These are phyloP conservation scores for Ivindomyrus marchei DNA, from an alignment of 2,113 vertebrate species.

Conservation along the genomic window DNA sequence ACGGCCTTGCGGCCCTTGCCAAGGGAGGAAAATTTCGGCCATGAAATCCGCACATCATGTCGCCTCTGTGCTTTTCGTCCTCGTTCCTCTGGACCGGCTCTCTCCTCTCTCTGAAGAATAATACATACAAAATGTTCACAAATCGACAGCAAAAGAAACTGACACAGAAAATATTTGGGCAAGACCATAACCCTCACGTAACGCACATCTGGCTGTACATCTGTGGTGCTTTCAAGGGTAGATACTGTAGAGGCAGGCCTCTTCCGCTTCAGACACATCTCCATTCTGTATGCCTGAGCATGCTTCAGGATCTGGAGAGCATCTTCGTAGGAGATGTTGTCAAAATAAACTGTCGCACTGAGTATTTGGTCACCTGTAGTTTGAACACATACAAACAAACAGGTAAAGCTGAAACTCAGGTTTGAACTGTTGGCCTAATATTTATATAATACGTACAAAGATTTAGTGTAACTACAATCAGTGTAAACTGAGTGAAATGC, in stretches of 20 bases:
- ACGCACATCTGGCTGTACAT: slow-evolving; percentile 42
- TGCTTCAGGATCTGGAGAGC: slow-evolving; percentile 90
- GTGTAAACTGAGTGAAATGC: background rate
- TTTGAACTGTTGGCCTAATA: background rate
- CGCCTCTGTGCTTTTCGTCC: slow-evolving; percentile 55
- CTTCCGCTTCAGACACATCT: slow-evolving; percentile 78
- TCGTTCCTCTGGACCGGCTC: slow-evolving; percentile 45
- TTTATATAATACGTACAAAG: background rate
- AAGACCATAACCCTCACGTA: slow-evolving; percentile 44
- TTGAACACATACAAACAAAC: slow-evolving; percentile 23
- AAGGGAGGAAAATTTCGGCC: slow-evolving; percentile 68
- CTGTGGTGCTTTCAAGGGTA: slow-evolving; percentile 46
- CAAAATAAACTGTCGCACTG: slow-evolving; percentile 90
- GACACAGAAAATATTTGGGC: background rate
- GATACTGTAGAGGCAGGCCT: slow-evolving; percentile 43
- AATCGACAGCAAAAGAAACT: background rate
- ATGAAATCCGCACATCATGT: slow-evolving; percentile 61
- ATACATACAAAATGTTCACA: slow-evolving; percentile 24
- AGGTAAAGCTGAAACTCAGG: background rate
- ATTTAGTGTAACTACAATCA: background rate
- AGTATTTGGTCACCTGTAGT: slow-evolving; percentile 84
- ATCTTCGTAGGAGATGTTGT: slow-evolving; percentile 86
- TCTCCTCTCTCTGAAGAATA: slow-evolving; percentile 52
- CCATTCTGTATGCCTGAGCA: slow-evolving; percentile 83
- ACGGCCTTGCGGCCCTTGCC: slow-evolving; percentile 55